Conservation (phyloP, 2,888 invertebrate genomes). For the Apamea crenata region DNA sequence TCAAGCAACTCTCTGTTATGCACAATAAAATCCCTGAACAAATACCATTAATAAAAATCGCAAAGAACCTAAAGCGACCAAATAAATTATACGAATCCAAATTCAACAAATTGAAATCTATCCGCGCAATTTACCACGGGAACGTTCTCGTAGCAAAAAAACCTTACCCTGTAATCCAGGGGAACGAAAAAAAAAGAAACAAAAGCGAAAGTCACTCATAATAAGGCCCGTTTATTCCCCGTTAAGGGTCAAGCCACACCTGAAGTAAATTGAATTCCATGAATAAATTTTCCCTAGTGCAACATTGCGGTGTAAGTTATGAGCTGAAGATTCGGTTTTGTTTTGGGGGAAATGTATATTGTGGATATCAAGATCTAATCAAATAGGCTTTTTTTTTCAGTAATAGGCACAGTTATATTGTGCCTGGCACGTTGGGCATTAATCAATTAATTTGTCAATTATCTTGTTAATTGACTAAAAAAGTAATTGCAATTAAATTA, state of each 20-base stretch:
- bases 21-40: not conserved
- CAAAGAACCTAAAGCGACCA: constrained; percentile 29
- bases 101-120: constrained; percentile 61
- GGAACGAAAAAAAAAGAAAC: constrained; percentile 74
- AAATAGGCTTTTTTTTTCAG: not conserved
- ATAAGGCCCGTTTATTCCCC: constrained; percentile 85
- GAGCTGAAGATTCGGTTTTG: constrained; percentile 38
- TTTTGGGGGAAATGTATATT: constrained; percentile 7
- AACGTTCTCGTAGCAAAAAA: constrained; percentile 39
- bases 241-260: constrained; percentile 88
- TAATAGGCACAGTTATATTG: not conserved
- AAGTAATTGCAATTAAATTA: too few species aligned
- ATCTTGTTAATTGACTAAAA: too few species aligned
- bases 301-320: constrained; percentile 65
- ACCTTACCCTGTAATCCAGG: constrained; percentile 40
- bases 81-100: constrained; percentile 41
- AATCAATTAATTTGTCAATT: too few species aligned
- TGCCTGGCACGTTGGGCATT: too few species aligned
- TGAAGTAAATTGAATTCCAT: constrained; percentile 88
- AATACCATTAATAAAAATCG: not conserved
- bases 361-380: not conserved
- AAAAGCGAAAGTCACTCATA: constrained; percentile 82
- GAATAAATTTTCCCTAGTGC: constrained; percentile 83
- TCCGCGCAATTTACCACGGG: constrained; percentile 49
- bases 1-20: not conserved